Base-by-base conservation (phyloP, 2,888 invertebrate species). In the Eledona agricola region DNA sequence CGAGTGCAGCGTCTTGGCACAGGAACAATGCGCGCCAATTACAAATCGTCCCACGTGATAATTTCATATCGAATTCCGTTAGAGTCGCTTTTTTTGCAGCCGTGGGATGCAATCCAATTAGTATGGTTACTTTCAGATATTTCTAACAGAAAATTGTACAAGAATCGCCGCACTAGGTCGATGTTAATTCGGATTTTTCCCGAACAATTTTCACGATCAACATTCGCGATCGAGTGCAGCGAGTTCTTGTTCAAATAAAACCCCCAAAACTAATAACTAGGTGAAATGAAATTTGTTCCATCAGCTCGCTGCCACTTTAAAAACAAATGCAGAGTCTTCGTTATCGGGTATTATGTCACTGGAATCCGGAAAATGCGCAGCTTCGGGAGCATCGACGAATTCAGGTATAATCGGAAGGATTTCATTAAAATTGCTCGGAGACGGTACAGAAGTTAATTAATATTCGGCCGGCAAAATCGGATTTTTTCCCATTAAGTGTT, bases 241-340 rank as follows among this genome's bases (percentile, higher is more conserved):
- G 51, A 49, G 55, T 43, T 49, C 55, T 37, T 52, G 25, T 56
- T 56, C 47, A 47, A 31, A 47, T 51, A 47, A 51, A 56, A 56
- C 52, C 42, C 52, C n/a, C 52, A 34, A 51, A 47, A 52, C 55
- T 47, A 43, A 46, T 51, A 55, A 55, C 40, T 32, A 23, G 22
- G 19, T 23, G 20, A 11, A 22, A 51, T 55, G 26, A 11, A 53
- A 53, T 47, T 47, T 20, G 7, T 25, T 15, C 6, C 6, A 11
- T 38, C 38, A 25, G 4, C 11, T 31, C 16, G 6, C 6, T 19
- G 6, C 4, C 6, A 6, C 19, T 4, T 19, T 6, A 5, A 19
- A 5, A 5, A 5, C 6, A 4, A 6, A 5, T 4, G 4, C 19
- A 19, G 19, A 19, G 6, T 19, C 19, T 19, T 4, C 6, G 4